Percentiles rank a stretch among this genome's conserved stretches.
phyloP scores from a whole-genome alignment of 2,113 vertebrate species.

The Anarhynchus alexandrinus region DNA sequence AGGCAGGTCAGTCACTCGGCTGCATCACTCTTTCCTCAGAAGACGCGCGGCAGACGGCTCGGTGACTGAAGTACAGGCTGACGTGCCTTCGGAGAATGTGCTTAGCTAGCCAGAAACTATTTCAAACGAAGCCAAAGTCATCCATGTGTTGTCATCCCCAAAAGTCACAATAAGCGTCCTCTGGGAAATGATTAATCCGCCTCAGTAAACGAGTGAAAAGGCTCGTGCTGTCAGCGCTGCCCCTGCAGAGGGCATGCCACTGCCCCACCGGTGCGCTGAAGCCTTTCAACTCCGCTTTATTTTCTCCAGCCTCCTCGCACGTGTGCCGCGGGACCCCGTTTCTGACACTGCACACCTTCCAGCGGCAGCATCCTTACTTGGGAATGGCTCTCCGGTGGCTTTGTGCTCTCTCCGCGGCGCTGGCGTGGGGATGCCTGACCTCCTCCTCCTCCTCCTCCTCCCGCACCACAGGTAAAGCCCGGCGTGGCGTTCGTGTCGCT shows the following conservation, averaged over 20 bases:
- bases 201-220: background rate
- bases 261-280: fast-evolving
- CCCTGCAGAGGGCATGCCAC: background rate
- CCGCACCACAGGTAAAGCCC: conserved; percentile 59
- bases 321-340: fast-evolving
- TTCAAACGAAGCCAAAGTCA: background rate
- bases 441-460: background rate
- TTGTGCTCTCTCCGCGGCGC: background rate
- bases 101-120: background rate
- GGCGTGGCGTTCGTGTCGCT: fast-evolving
- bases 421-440: background rate
- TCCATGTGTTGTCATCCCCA: background rate
- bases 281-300: background rate
- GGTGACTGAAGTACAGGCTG: background rate
- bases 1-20: fast-evolving
- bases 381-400: conserved; percentile 5
- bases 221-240: background rate
- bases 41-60: fast-evolving
- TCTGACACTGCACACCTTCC: fast-evolving
- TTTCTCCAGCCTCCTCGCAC: background rate
- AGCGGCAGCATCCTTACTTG: fast-evolving
- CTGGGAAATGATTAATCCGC: conserved; percentile 43
- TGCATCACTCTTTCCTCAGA: background rate
- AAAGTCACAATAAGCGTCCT: background rate
- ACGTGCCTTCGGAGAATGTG: background rate